These are phyloP conservation scores for Theristus sp. DNA, from an alignment of 2,888 invertebrate genomes.

Conservation along the genomic window DNA sequence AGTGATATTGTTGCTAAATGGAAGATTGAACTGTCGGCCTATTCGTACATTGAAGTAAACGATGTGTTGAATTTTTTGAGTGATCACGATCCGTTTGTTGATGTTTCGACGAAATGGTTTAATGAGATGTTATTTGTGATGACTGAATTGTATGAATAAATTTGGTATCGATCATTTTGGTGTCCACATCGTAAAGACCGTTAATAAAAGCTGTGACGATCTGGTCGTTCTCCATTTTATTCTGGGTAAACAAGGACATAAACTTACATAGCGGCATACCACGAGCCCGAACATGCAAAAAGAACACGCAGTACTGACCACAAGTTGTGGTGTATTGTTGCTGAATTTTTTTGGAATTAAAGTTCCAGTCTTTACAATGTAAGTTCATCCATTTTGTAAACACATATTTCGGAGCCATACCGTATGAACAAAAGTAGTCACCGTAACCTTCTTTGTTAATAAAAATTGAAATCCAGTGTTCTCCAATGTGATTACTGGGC, in stretches of 20 bases:
- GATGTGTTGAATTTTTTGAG: neutral
- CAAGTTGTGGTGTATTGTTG: neutral
- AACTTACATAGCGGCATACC: neutral
- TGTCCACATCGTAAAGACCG: neutral
- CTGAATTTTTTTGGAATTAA: neutral
- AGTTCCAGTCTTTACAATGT: neutral
- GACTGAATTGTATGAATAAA: neutral
- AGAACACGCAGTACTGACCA: neutral
- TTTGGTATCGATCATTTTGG: neutral
- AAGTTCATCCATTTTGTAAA: neutral
- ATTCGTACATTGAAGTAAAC: no score
- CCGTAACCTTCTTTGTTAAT: neutral
- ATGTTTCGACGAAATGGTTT: no score
- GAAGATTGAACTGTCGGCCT: no score
- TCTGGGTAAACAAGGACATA: neutral
- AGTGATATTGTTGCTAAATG: no score
- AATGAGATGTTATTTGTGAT: no score
- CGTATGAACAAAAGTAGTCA: neutral
- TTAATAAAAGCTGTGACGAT: neutral
- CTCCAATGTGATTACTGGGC: neutral
- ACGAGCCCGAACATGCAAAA: neutral
- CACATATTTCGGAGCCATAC: neutral
- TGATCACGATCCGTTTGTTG: no score
- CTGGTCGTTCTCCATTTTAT: neutral
- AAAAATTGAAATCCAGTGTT: neutral